phyloP scores from a whole-genome alignment of 2,888 invertebrate species.

The Alcis repandata region DNA sequence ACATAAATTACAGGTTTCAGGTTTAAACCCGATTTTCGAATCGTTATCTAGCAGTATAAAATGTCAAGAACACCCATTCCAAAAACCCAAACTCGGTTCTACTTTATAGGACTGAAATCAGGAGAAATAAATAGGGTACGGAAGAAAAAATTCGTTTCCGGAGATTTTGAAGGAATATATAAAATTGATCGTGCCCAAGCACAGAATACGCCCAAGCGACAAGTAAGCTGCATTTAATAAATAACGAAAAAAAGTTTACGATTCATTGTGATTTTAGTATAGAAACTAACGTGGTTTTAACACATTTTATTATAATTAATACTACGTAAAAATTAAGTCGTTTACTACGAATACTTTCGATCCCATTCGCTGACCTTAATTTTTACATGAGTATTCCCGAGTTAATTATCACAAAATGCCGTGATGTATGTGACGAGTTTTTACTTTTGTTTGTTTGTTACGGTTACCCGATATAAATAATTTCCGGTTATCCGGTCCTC shows the following conservation, averaged over 20 bases:
- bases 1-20: background rate
- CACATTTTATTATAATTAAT: too few species aligned
- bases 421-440: too few species aligned
- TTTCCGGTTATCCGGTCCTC: conserved; percentile 16
- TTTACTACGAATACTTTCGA: too few species aligned
- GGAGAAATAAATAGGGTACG: background rate
- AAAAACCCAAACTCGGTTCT: conserved; percentile 12
- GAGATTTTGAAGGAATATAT: background rate
- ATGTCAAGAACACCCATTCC: conserved; percentile 37
- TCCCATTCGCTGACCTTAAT: too few species aligned
- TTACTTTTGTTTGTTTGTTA: too few species aligned
- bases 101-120: conserved; percentile 1
- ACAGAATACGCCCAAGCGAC: background rate
- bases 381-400: too few species aligned
- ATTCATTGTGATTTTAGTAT: too few species aligned
- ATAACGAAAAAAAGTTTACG: too few species aligned
- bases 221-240: too few species aligned
- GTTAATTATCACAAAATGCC: too few species aligned
- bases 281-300: too few species aligned
- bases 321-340: too few species aligned
- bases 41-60: conserved; percentile 12
- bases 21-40: conserved; percentile 24
- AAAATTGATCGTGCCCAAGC: background rate
- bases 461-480: background rate
- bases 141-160: background rate